Evolutionary conservation across 1,140 invertebrate genomes (phyloP), one percentile per base, ranked within the genome.

Genomic region (Heterodera schachtii): DNA sequence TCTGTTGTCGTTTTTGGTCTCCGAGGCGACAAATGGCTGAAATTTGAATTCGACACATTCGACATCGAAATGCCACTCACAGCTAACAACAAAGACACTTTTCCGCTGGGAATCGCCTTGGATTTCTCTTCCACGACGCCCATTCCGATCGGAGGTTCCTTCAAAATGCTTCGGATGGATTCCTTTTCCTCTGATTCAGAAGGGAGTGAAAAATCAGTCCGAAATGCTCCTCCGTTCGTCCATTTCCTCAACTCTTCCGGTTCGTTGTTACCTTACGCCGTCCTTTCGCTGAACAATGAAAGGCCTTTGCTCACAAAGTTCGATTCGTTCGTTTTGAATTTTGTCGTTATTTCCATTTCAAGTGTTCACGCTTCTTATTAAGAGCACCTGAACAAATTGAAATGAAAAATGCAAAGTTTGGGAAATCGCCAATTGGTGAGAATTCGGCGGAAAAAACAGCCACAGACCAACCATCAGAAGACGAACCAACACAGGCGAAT

Each of bases 61-160:
- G 52, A 64, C 31, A 84, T 84, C 11, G 76, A 73, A 60, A 84
- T 83, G 84, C 82, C 82, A 21, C 31, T 85, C 44, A 60, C 60
- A 16, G 31, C 13, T 13, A 21, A 60, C 47, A 84, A 80, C 16
- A 67, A 46, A 21, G 82, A 83, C 70, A 70, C 82, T 16, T 84
- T 73, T 43, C 76, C 81, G 6, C 21, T 83, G 49, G 82, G 82
- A 19, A 9, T 57, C 13, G 43, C 57, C 43, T 47, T 85, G 60
- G 82, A 83, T 67, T 80, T 83, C 31, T 76, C 75, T 8, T 76
- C 75, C 13, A 76, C 75, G 9, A 64, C 52, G 75, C 52, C 52
- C 41, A 70, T 76, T 19, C 13, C 52, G 46, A 76, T 76, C 11
- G 66, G 52, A 46, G 31, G 44, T 46, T 3, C 6, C 44, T 31